Base-by-base conservation (phyloP, 2,888 invertebrate species). In the Drosophila longiperda region DNA sequence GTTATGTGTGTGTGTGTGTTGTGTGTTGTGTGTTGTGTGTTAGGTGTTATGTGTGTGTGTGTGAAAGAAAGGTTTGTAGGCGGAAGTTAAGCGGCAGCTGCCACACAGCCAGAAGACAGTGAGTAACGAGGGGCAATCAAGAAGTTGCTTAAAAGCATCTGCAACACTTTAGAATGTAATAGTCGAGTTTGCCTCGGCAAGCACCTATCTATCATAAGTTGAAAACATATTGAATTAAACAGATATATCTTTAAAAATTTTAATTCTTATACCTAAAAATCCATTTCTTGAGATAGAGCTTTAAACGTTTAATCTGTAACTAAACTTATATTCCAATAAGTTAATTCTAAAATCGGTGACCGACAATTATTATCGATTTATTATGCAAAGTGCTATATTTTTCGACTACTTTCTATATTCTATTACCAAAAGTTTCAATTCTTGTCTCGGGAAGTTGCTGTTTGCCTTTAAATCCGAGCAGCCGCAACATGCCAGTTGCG, bases 31-130 rank as follows among this genome's bases (percentile, higher is more conserved):
- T 54, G 29, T 34, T 34, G 50, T 40, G 26, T 52, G 45, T n/a
- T n/a, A 11, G n/a, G 42, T 33, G 53, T 33, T 23, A 23, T 1
- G 29, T 20, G 60, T 36, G 57, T 33, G 54, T 32, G 32, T 53
- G 23, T 34, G 54, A 57, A 42, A 57, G 61, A 26, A 54, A 33
- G 48, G 17, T 23, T 29, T 59, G 66, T 58, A 81, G 53, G 26
- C 78, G 78, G 73, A 81, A 78, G 82, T 53, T 82, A 78, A 81
- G 78, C 78, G 78, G 73, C 78, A 78, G 66, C 73, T 78, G 78
- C 63, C 66, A 81, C 62, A 42, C 70, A 55, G 34, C 42, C 55
- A n/a, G 26, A 54, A 75, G 77, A 63, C 63, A 77, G 53, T 38
- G 15, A 15, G 48, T 15, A 23, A 34, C 73, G 82, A 78, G 78